These are phyloP conservation scores for Potamilus streckersoni DNA, from an alignment of 1,140 invertebrate genomes.

Conservation along the genomic window DNA sequence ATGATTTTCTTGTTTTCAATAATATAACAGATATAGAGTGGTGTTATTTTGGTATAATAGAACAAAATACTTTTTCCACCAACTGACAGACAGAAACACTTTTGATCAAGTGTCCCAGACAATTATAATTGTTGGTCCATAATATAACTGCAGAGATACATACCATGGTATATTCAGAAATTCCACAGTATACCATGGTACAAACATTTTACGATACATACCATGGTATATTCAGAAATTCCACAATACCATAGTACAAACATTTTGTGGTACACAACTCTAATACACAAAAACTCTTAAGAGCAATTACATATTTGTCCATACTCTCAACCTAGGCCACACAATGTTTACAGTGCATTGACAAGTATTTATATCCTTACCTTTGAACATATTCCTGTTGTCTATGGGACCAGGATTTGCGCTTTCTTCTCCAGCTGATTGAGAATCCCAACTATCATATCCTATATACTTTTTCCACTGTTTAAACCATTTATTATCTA, in stretches of 20 bases:
- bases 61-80: no score
- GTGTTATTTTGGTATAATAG: no score
- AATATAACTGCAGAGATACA: no score
- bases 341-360: background rate
- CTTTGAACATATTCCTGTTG: slow-evolving; percentile 55
- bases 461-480: slow-evolving; percentile 71
- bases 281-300: background rate
- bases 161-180: no score
- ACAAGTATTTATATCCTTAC: background rate
- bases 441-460: slow-evolving; percentile 66
- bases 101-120: no score
- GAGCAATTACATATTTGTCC: background rate
- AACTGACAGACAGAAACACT: no score
- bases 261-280: background rate
- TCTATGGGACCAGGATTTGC: slow-evolving; percentile 70
- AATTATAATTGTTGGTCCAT: no score
- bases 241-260: background rate
- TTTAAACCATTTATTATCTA: slow-evolving; percentile 71
- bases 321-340: background rate
- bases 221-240: background rate
- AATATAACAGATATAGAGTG: no score
- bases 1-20: no score
- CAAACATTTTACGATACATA: no score
- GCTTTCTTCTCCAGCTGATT: slow-evolving; percentile 60
- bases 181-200: no score